Evolutionary conservation across 2,888 invertebrate genomes (phyloP).

Genomic region (Eudasyphora cyanicolor): DNA sequence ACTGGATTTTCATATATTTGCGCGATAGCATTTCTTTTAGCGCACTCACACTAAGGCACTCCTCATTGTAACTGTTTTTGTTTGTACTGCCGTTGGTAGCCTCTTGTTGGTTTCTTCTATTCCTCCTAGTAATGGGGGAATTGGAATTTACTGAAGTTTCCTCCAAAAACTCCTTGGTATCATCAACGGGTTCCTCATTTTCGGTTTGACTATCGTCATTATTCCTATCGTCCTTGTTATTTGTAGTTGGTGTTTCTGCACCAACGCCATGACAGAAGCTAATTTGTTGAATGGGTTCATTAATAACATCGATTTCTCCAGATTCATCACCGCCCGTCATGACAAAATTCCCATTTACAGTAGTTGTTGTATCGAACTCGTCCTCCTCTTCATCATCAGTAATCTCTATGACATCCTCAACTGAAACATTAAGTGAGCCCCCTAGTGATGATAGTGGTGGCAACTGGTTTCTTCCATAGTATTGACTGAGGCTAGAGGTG

Average conservation of each 20-base stretch:
- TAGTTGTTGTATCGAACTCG: background rate
- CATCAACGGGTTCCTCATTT: background rate
- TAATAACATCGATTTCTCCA: background rate
- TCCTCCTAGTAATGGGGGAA: background rate
- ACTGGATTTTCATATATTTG: background rate
- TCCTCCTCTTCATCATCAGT: background rate
- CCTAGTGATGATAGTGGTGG: too few species aligned
- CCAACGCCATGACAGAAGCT: background rate
- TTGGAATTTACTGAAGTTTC: background rate
- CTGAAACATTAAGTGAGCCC: background rate
- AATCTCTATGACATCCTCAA: constrained; percentile 5
- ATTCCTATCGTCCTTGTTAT: background rate
- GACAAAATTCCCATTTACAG: too few species aligned
- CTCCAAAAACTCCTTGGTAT: background rate
- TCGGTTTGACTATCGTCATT: background rate
- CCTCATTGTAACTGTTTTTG: background rate
- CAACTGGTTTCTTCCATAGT: too few species aligned
- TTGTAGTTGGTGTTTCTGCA: too few species aligned
- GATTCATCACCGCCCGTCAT: background rate
- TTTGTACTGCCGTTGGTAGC: background rate
- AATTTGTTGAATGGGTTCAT: background rate
- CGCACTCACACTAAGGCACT: background rate
- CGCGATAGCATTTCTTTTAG: background rate
- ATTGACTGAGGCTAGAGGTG: too few species aligned
- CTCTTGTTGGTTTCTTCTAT: background rate